A percentile compares a stretch with the other conserved stretches of the same genome.
Conservation (phyloP, 1,140 invertebrate genomes). For the Chlorops oryzae region DNA sequence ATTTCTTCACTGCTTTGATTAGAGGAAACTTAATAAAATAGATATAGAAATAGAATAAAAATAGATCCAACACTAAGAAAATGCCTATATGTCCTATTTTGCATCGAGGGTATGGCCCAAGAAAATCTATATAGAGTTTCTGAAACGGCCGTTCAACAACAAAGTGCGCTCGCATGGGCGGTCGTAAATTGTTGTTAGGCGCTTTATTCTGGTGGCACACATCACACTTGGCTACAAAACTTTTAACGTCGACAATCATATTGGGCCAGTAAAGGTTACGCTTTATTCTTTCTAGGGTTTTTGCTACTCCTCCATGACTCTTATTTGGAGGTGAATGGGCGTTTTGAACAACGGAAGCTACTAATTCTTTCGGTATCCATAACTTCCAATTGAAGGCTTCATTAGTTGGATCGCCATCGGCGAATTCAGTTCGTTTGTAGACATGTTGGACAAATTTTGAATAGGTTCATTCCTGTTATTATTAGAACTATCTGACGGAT, state of each 20-base stretch:
- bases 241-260: not conserved
- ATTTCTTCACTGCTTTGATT: not conserved
- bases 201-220: conserved; percentile 4
- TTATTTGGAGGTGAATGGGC: not conserved
- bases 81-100: not conserved
- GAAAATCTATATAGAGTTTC: conserved; percentile 10
- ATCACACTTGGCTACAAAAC: not conserved
- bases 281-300: not conserved
- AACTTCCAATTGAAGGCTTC: conserved; percentile 12
- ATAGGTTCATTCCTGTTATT: no score
- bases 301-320: not conserved
- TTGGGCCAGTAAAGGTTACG: conserved; percentile 2
- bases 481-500: no score
- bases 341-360: not conserved
- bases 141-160: conserved; percentile 1
- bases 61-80: conserved; percentile 1
- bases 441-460: no score
- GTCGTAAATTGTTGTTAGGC: not conserved
- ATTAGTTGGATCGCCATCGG: no score
- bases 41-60: no score
- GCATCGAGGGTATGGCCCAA: not conserved
- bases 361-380: conserved; percentile 1
- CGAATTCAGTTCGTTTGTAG: no score
- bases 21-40: conserved; percentile 1
- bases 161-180: not conserved